Evolutionary conservation across 2,113 vertebrate species (phyloP).

Genomic region (Chaetodon auriga): DNA sequence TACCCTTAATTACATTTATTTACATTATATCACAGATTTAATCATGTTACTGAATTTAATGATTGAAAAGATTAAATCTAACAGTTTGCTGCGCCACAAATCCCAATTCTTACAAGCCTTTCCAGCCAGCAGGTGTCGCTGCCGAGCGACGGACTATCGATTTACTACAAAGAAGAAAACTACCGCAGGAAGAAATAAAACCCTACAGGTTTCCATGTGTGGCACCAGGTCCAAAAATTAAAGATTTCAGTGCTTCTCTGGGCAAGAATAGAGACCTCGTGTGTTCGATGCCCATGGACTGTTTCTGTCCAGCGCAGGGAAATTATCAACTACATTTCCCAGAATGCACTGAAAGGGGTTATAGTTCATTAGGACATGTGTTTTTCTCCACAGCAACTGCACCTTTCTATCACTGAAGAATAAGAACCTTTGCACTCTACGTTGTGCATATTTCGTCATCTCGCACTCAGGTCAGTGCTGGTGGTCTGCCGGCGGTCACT

Average conservation of each 20-base stretch:
- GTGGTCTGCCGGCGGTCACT: neutral
- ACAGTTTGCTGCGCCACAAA: no score
- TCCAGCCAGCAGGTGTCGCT: slow-evolving; percentile 47
- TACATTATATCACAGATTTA: neutral
- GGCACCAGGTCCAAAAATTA: neutral
- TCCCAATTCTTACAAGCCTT: neutral
- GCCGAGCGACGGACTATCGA: neutral
- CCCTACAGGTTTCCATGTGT: neutral
- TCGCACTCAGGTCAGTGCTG: neutral
- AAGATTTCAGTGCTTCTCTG: neutral
- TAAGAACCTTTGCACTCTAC: neutral
- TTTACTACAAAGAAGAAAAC: neutral
- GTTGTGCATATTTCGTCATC: slow-evolving; percentile 12
- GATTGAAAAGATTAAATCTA: no score
- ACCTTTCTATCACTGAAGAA: neutral
- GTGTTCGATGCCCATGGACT: fast-evolving
- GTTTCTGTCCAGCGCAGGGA: neutral
- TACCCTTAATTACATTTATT: neutral
- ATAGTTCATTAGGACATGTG: slow-evolving; percentile 37
- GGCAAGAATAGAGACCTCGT: fast-evolving
- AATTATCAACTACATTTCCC: slow-evolving; percentile 69
- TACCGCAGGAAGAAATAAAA: neutral
- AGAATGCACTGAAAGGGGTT: slow-evolving; percentile 56
- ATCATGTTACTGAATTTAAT: neutral
- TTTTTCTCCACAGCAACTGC: neutral